Evolutionary conservation across 2,113 vertebrate species (phyloP).

Genomic region (Pachypanchax playfairii): DNA sequence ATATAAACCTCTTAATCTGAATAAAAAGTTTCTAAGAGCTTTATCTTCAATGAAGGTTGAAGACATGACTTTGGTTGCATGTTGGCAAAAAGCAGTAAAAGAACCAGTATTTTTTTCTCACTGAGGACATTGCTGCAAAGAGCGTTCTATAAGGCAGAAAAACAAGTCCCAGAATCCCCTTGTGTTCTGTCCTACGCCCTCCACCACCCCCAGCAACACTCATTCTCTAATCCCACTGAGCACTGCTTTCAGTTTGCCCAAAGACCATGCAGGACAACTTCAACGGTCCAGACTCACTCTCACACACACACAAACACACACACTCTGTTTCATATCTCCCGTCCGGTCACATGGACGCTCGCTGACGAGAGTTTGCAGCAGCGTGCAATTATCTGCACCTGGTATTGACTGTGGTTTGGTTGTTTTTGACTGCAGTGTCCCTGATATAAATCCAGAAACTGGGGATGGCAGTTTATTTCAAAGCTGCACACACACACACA

Average conservation of each 20-base stretch:
- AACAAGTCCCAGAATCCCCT: constrained; percentile 84
- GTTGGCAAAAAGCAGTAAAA: background rate
- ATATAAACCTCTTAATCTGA: background rate
- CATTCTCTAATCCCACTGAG: constrained; percentile 89
- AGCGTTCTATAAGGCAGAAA: constrained; percentile 29
- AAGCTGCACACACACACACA: background rate
- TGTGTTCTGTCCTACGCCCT: constrained; percentile 60
- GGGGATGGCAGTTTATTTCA: background rate
- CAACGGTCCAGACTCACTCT: constrained; percentile 66
- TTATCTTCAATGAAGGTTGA: background rate
- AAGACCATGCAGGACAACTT: constrained; percentile 77
- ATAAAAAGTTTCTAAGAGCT: background rate
- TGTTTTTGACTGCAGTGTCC: background rate
- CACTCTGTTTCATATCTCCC: constrained; percentile 38
- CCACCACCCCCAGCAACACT: constrained; percentile 60
- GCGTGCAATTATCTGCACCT: background rate
- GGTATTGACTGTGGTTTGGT: background rate
- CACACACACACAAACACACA: constrained; percentile 35
- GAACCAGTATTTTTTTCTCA: constrained; percentile 2
- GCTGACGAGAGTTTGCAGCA: too few species aligned
- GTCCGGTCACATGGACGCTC: constrained; percentile 27
- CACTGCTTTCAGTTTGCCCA: constrained; percentile 88
- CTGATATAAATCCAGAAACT: background rate
- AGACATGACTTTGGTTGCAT: background rate
- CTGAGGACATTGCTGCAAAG: constrained; percentile 67